Conservation (phyloP, 1,140 invertebrate genomes). For the silkworm (Bombyx mori) region DNA sequence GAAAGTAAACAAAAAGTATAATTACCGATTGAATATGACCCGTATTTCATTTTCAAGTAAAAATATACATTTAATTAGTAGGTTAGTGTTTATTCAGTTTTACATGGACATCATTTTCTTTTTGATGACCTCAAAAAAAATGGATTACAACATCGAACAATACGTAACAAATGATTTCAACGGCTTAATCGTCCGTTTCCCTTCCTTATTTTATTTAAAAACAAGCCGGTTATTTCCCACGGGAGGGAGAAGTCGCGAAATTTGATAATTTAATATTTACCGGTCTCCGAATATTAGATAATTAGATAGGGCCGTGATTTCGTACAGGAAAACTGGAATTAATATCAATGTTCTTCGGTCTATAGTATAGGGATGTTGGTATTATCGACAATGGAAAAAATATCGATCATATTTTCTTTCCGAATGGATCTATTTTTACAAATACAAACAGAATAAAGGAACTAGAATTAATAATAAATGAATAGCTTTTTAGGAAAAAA, state of each 20-base stretch:
- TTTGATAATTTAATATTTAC: conserved; percentile 65
- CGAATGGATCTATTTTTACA: too few species aligned
- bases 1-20: not conserved
- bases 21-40: not conserved
- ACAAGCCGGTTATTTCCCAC: conserved; percentile 56
- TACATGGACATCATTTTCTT: too few species aligned
- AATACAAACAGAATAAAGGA: too few species aligned
- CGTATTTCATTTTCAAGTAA: not conserved
- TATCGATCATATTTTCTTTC: conserved; percentile 11
- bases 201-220: conserved; percentile 59
- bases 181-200: conserved; percentile 1
- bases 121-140: too few species aligned
- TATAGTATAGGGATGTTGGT: conserved; percentile 29
- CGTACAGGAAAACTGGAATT: conserved; percentile 53
- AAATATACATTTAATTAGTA: too few species aligned
- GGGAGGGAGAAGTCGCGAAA: conserved; percentile 49
- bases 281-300: conserved; percentile 52
- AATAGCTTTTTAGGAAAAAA: not conserved
- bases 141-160: too few species aligned
- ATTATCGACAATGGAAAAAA: not conserved
- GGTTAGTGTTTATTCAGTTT: too few species aligned
- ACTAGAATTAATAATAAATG: too few species aligned
- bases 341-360: conserved; percentile 68
- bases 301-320: conserved; percentile 67
- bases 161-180: not conserved